Conservation (phyloP, 2,888 invertebrate genomes). For the Drosophila lacicola region DNA sequence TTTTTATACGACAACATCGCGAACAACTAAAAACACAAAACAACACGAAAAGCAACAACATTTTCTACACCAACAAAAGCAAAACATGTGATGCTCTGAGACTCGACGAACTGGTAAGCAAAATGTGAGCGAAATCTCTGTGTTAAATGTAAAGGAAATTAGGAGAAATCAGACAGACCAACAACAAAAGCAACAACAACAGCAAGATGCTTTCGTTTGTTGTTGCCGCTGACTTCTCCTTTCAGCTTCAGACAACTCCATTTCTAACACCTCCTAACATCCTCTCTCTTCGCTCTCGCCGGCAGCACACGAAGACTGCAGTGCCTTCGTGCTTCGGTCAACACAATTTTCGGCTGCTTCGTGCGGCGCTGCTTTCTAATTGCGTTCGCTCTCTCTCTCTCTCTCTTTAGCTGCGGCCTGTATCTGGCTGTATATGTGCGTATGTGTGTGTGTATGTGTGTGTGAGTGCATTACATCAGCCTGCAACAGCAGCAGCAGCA, state of each 20-base stretch:
- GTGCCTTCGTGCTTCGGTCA: constrained; percentile 37
- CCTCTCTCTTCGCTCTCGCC: constrained; percentile 33
- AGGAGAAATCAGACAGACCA: constrained; percentile 27
- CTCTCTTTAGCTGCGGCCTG: constrained; percentile 30
- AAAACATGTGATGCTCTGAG: constrained; percentile 56
- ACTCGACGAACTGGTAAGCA: constrained; percentile 58
- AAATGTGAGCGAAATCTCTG: constrained; percentile 26
- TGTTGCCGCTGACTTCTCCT: constrained; percentile 45
- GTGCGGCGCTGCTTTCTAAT: constrained; percentile 72
- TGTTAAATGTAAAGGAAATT: constrained; percentile 22
- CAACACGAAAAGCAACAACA: constrained; percentile 29
- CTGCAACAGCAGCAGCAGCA: constrained; percentile 44
- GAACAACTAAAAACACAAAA: constrained; percentile 55
- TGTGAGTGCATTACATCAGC: constrained; percentile 70
- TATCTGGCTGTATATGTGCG: not conserved
- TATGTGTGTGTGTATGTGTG: constrained; percentile 35
- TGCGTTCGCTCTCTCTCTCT: constrained; percentile 55
- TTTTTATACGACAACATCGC: constrained; percentile 73
- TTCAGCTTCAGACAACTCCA: constrained; percentile 37
- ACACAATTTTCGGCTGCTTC: constrained; percentile 61
- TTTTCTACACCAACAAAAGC: constrained; percentile 31
- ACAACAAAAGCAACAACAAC: constrained; percentile 9
- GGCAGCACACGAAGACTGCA: constrained; percentile 58
- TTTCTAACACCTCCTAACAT: constrained; percentile 19
- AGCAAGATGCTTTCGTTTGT: constrained; percentile 15